These are phyloP conservation scores for Lucinisca nassula DNA, from an alignment of 2,888 invertebrate genomes.

Conservation along the genomic window DNA sequence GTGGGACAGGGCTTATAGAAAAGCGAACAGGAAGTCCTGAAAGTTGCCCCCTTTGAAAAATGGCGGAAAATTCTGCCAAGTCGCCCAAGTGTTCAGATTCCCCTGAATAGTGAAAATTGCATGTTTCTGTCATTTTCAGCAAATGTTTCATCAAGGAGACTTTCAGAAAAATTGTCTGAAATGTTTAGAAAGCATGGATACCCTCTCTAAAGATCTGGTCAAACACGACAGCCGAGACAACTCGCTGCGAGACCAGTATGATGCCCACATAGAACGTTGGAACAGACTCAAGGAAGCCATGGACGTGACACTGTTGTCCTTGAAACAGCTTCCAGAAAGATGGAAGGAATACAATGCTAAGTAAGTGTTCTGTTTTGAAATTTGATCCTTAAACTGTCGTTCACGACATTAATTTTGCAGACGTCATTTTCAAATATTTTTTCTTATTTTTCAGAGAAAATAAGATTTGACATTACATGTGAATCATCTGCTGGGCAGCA, in stretches of 20 bases:
- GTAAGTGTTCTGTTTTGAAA: slow-evolving; percentile 87
- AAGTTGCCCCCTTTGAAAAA: no score
- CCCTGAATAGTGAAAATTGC: no score
- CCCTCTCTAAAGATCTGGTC: slow-evolving; percentile 92
- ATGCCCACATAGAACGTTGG: slow-evolving; percentile 93
- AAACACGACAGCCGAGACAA: slow-evolving; percentile 92
- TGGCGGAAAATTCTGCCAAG: no score
- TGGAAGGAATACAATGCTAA: slow-evolving; percentile 96
- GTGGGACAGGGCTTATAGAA: no score
- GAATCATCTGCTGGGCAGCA: no score
- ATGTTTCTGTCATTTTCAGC: slow-evolving; percentile 79
- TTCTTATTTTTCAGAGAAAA: no score
- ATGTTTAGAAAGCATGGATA: slow-evolving; percentile 93
- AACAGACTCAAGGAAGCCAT: slow-evolving; percentile 92
- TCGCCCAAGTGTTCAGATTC: no score
- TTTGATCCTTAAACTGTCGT: no score
- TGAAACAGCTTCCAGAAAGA: slow-evolving; percentile 96
- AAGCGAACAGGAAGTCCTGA: no score
- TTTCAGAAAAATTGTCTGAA: slow-evolving; percentile 89
- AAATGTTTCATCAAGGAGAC: slow-evolving; percentile 84
- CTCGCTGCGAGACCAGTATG: slow-evolving; percentile 91
- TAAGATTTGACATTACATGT: no score
- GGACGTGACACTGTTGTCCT: slow-evolving; percentile 92
- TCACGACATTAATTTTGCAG: no score
- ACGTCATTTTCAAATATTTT: no score